Conservation (phyloP, 2,113 vertebrate genomes). For the Elachura formosa region DNA sequence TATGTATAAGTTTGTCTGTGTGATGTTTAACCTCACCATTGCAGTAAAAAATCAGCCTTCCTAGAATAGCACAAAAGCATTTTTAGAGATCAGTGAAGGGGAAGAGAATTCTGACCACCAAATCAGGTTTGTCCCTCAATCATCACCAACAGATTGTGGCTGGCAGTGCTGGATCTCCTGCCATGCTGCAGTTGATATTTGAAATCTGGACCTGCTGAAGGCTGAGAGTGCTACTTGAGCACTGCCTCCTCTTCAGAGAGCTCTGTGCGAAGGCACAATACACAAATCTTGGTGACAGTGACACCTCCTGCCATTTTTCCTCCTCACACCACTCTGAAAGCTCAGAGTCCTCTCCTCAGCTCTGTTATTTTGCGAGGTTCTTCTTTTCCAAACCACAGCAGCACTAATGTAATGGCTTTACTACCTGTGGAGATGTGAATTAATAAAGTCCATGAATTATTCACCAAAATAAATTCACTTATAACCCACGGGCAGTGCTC, state of each 20-base stretch:
- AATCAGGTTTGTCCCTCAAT: too few species aligned
- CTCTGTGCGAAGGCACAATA: rapidly evolving
- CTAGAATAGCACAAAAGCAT: too few species aligned
- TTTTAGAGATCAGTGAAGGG: too few species aligned
- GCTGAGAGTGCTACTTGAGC: not conserved
- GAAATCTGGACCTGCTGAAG: not conserved
- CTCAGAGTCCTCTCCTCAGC: not conserved
- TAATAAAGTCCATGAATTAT: conserved; percentile 56
- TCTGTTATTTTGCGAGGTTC: not conserved
- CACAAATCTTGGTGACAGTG: not conserved
- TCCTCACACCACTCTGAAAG: not conserved
- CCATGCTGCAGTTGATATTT: not conserved
- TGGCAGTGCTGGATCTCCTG: not conserved
- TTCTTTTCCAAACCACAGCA: not conserved
- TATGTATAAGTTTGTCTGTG: too few species aligned
- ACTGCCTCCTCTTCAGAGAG: not conserved
- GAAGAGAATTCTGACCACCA: too few species aligned
- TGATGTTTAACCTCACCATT: too few species aligned
- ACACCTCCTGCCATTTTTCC: not conserved
- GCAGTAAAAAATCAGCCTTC: too few species aligned
- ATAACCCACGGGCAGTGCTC: conserved; percentile 7
- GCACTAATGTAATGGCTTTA: not conserved
- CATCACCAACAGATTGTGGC: not conserved
- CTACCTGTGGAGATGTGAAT: conserved; percentile 31
- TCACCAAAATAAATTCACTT: conserved; percentile 28